Base-by-base conservation (phyloP, 92 coral and sea anemone genomes). In the Umimayanthus kanabou region DNA sequence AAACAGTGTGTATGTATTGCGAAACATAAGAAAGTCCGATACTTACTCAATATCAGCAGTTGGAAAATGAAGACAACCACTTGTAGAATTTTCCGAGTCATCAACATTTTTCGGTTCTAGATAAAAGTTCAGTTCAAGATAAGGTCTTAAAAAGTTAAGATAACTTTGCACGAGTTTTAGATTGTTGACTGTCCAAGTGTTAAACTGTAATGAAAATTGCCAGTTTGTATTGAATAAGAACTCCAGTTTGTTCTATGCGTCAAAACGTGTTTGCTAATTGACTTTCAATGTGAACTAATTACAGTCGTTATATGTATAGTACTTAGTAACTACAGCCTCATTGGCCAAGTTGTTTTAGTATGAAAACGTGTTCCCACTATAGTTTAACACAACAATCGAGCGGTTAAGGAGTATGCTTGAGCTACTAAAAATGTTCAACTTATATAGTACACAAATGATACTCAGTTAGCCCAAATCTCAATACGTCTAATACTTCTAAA, bases 31-130 rank as follows among this genome's bases (percentile, higher is more conserved):
- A 72, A 69, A 47, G 18, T 43, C 55, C n/a, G 7, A 20, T 70
- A 83, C 87, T 83, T 70, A 83, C 87, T 69, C 87, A 70, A 39
- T 47, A 26, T 15, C 87, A 83, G 77, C 77, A 83, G 6, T 28
- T 69, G 87, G 8, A 69, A 42, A 83, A 83, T 33, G 39, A 69
- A 53, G 28, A 69, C 6, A 25, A 83, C 45, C 45, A 20, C n/a
- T 5, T 11, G 39, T 37, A 49, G 49, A 22, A 71, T 29, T 16
- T 83, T 42, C 16, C 22, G 30, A 14, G 8, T 83, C 65, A 47
- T 83, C 67, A 70, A 0, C 58, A 65, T 82, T 39, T 81, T 53
- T 39, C 10, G 58, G 58, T 53, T 53, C 39, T 39, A 15, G 9
- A 15, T 43, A 9, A 13, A 14, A 20, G 25, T 39, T 39, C 23